Evolutionary conservation across 2,888 invertebrate genomes (phyloP).

Genomic region (Synergus itoensis): DNA sequence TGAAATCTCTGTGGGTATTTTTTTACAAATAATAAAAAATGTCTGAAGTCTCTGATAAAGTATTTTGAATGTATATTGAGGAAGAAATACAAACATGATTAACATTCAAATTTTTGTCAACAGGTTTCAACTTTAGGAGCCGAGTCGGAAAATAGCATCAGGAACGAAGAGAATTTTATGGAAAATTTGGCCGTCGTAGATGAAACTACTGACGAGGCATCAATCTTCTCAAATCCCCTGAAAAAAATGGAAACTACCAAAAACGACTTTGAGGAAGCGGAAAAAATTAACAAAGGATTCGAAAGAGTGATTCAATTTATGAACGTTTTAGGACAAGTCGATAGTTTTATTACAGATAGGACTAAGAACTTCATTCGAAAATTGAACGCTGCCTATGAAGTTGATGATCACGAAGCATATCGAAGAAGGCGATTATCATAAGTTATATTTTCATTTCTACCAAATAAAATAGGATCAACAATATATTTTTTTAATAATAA

Average conservation of each 20-base stretch:
- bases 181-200: slow-evolving; percentile 49
- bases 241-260: background rate
- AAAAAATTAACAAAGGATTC: slow-evolving; percentile 77
- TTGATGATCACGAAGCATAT: slow-evolving; percentile 68
- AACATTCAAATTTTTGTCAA: background rate
- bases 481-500: background rate
- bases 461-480: too few relatives aligned
- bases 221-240: background rate
- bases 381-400: slow-evolving; percentile 77
- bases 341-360: slow-evolving; percentile 78
- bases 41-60: background rate
- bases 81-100: background rate
- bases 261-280: slow-evolving; percentile 68
- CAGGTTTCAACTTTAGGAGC: background rate
- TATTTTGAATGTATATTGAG: background rate
- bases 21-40: background rate
- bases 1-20: too few relatives aligned
- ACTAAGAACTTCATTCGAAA: slow-evolving; percentile 77
- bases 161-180: slow-evolving; percentile 49
- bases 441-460: background rate
- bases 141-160: slow-evolving; percentile 8
- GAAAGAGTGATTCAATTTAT: slow-evolving; percentile 79
- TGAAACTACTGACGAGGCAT: slow-evolving; percentile 31
- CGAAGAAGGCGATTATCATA: slow-evolving; percentile 44
- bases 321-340: slow-evolving; percentile 79